A percentile compares a stretch with the other conserved stretches of the same genome.
Evolutionary conservation across 2,888 invertebrate species (phyloP).

Genomic region (Sesia apiformis): DNA sequence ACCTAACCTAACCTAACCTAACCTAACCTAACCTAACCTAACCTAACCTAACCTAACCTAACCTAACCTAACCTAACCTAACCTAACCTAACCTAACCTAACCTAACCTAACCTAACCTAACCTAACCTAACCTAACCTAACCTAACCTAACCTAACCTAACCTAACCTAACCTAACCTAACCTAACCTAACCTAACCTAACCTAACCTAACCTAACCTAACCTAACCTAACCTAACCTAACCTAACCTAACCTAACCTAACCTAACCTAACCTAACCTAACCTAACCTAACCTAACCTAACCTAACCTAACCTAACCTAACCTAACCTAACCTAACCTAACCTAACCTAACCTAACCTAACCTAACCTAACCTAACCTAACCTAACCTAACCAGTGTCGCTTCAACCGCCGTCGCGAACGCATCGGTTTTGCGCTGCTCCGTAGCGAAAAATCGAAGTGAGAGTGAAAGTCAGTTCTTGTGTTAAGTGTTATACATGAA

Average conservation of each 20-base stretch:
- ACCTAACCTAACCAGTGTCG: neutral
- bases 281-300: slow-evolving; percentile 8
- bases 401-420: too few species aligned
- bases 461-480: too few species aligned
- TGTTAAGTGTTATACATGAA: too few species aligned
- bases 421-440: too few species aligned
- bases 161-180: slow-evolving; percentile 10
- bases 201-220: slow-evolving; percentile 15
- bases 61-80: slow-evolving; percentile 4
- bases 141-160: slow-evolving; percentile 8
- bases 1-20: slow-evolving; percentile 9
- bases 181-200: slow-evolving; percentile 14
- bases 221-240: slow-evolving; percentile 15
- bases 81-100: slow-evolving; percentile 5
- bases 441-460: too few species aligned
- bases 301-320: slow-evolving; percentile 11
- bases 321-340: slow-evolving; percentile 11
- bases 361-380: neutral
- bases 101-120: slow-evolving; percentile 6
- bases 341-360: slow-evolving; percentile 5
- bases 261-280: slow-evolving; percentile 6
- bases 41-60: slow-evolving; percentile 6
- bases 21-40: slow-evolving; percentile 8
- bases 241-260: slow-evolving; percentile 15
- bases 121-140: slow-evolving; percentile 2